Conservation (phyloP, 2,888 invertebrate genomes). For the Galerucella pusilla region DNA sequence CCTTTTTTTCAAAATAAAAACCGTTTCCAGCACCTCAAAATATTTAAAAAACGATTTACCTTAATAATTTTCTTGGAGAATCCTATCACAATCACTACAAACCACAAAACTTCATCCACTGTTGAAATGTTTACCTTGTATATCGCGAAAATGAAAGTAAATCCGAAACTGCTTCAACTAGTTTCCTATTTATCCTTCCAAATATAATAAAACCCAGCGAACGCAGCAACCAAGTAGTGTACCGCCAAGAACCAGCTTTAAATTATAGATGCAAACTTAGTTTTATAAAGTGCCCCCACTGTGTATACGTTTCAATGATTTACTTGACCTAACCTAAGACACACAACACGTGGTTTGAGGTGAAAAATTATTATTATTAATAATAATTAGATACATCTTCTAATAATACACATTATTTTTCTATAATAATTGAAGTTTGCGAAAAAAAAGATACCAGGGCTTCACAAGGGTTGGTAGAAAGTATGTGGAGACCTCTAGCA, state of each 20-base stretch:
- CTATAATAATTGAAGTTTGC: no score
- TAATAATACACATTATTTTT: not conserved
- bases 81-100: slow-evolving; percentile 6
- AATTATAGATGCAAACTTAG: slow-evolving; percentile 7
- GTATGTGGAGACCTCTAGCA: no score
- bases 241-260: slow-evolving; percentile 17
- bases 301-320: not conserved
- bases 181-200: slow-evolving; percentile 20
- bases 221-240: slow-evolving; percentile 12
- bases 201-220: slow-evolving; percentile 1
- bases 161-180: slow-evolving; percentile 19
- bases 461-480: no score
- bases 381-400: no score
- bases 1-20: no score
- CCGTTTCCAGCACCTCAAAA: no score
- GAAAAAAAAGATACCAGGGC: no score
- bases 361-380: no score
- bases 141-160: slow-evolving; percentile 32
- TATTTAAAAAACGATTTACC: not conserved
- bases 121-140: slow-evolving; percentile 3
- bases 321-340: slow-evolving; percentile 33
- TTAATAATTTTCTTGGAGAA: not conserved
- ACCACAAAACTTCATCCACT: slow-evolving; percentile 18
- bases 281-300: slow-evolving; percentile 32
- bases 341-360: slow-evolving; percentile 25